Evolutionary conservation across 2,888 invertebrate genomes (phyloP), one percentile per base, ranked within the genome.

Genomic region (Drosophila formosana): DNA sequence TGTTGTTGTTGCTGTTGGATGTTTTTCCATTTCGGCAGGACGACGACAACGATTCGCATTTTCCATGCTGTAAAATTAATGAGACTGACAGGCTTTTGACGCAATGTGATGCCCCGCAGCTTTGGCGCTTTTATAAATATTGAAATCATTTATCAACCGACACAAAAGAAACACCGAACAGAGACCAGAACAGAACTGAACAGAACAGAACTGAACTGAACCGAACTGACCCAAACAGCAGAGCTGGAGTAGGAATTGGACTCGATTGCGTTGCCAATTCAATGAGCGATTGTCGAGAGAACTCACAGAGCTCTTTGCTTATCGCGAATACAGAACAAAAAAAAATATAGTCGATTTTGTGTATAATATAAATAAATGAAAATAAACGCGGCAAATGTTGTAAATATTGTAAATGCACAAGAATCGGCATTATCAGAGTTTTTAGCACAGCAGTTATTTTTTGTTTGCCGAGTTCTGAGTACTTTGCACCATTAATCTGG

Each of bases 71-170:
- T 18, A 47, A 82, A 88, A 85, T 85, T 89, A 85, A 85, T 89
- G 84, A 89, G 90, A 72, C 87, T 82, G 90, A 75, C 84, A 83
- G 78, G 73, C 90, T 77, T 82, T 86, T 85, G 89, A 88, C 87
- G 84, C 87, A 80, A 83, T 88, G 88, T 80, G 72, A 80, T 84
- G 80, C 85, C 85, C 82, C 85, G 86, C 68, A 82, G 88, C 89
- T 79, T 69, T 69, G 62, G n/a, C 57, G 81, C 60, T 61, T 68
- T 66, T 81, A 60, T 75, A 80, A 69, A 78, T 78, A 81, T 84
- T 72, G 69, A 85, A 89, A 89, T 89, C 83, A 83, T 83, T 83
- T 83, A 83, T 83, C 83, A 83, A 46, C 41, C 26, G 11, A 56
- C 70, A 83, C 86, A 89, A 83, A 82, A 88, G 83, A 75, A 60